Base-by-base conservation (phyloP, 2,888 invertebrate species). In the Aquatica leii region DNA sequence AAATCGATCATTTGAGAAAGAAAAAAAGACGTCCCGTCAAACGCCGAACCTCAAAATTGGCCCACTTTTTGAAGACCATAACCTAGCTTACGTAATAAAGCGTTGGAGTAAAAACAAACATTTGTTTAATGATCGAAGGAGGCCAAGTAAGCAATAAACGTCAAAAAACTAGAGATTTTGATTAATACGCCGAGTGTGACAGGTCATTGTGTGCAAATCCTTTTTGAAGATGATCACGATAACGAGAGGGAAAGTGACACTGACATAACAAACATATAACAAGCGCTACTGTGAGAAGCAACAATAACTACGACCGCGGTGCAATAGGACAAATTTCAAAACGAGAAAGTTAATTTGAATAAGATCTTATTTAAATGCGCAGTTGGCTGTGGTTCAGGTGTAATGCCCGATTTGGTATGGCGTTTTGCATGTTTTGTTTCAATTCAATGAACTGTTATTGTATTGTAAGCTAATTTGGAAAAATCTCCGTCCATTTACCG, bases 391-490 rank as follows among this genome's bases (percentile, higher is more conserved):
- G 24, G 18, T 20, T 20, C 46, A 46, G 46, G 46, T 46, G 24
- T 50, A 18, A 46, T 46, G 46, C 59, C 40, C 48, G 54, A 60
- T 60, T 54, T 54, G 55, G 60, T 50, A 50, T 62, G 56, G 52
- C 55, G 41, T 37, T 56, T 61, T 46, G 21, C 55, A 24, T 56
- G 43, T 56, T 43, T 41, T 31, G 20, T 56, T 56, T 56, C 56
- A 57, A 51, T 46, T 34, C 18, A 21, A 14, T 8, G 37, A 31
- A 56, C 56, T 53, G 53, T n/a, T 51, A 50, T 51, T 56, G 34
- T 40, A 62, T 56, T 56, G 52, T 14, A 15, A 34, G 35, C 62
- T 52, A 62, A 62, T 62, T 62, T 56, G 52, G 62, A 56, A 54
- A 62, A 52, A 37, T 55, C 56, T 15, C 24, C 51, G 12, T 51